Evolutionary conservation across 2,797 vertebrate species (phyloP).

Genomic region (Harpagifer antarcticus): DNA sequence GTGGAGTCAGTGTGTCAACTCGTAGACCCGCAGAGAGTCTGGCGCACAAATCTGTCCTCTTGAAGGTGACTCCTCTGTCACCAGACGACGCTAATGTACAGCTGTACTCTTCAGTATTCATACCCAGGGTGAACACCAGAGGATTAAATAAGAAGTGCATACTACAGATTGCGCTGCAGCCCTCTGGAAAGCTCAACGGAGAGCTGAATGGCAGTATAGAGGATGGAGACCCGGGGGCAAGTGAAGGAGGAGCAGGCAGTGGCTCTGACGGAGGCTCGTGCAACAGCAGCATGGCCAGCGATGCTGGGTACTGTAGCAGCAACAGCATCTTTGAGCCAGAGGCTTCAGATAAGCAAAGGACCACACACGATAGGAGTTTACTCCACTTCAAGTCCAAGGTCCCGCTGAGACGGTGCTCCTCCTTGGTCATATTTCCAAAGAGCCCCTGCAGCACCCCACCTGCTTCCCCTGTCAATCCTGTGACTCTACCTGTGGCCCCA

Average conservation of each 20-base stretch:
- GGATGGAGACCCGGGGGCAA: conserved; percentile 70
- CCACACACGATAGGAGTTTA: conserved; percentile 72
- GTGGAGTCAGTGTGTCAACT: conserved; percentile 73
- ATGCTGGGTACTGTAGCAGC: conserved; percentile 85
- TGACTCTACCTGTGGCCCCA: conserved; percentile 78
- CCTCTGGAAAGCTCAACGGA: conserved; percentile 78
- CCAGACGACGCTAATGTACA: conserved; percentile 83
- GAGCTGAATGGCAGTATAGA: conserved; percentile 76
- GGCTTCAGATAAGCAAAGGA: conserved; percentile 80
- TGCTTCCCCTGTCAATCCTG: conserved; percentile 87
- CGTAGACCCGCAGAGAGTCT: conserved; percentile 78
- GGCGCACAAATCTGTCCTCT: conserved; percentile 82
- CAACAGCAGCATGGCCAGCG: conserved; percentile 83
- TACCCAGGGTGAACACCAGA: conserved; percentile 80
- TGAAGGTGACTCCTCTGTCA: conserved; percentile 88
- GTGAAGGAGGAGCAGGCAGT: conserved; percentile 64
- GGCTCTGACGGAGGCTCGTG: conserved; percentile 76
- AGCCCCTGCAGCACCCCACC: conserved; percentile 93
- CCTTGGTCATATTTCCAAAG: conserved; percentile 94
- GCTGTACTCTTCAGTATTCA: conserved; percentile 82
- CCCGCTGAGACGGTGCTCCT: conserved; percentile 93
- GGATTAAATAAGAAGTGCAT: conserved; percentile 87
- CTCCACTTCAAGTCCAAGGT: conserved; percentile 82
- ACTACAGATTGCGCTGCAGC: conserved; percentile 92
- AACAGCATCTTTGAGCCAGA: conserved; percentile 89